Base-by-base conservation (phyloP, 2,888 invertebrate species). In the Euproctis similis region DNA sequence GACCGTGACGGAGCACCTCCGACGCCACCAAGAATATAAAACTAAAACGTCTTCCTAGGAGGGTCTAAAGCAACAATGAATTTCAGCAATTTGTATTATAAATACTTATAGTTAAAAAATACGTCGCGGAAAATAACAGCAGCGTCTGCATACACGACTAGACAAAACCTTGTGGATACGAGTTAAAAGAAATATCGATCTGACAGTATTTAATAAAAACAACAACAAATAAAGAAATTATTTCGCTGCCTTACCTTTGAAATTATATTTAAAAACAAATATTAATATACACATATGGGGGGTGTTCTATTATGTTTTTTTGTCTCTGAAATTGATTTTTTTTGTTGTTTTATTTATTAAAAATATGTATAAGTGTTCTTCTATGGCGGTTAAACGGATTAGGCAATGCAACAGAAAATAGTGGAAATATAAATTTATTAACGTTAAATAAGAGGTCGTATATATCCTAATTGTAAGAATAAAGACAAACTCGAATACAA, bases 1-100 rank as follows among this genome's bases (percentile, higher is more conserved):
- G 84, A 82, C 37, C 76, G 68, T 34, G 84, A 82, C 36, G 82
- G 80, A 18, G 78, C 82, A 12, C 84, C 84, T 2, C 84, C 84
- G 1, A 76, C 80, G 16, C 82, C 84, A 3, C 84, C 84, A 33
- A 70, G 81, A 64, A 74, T 64, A 59, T 82, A 82, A 34, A 12
- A 30, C 13, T 24, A 32, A 31, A 31, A 34, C 28, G 33, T 38
- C 34, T 43, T 42, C 32, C n/a, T n/a, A n/a, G n/a, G n/a, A n/a
- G n/a, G 14, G 6, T 14, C 4, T 14, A 4, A 14, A 14, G 14
- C 14, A 14, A 14, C 49, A 53, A 51, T 56, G 48, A 55, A 66
- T 67, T 68, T 62, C 66, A 64, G 53, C 59, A 51, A 62, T 46
- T n/a, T 64, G 65, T 68, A 68, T 60, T 57, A 66, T 62, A 56